A percentile compares a stretch with the other conserved stretches of the same genome.
These are phyloP conservation scores for Allacma fusca DNA, from an alignment of 2,888 invertebrate genomes.

Conservation along the genomic window DNA sequence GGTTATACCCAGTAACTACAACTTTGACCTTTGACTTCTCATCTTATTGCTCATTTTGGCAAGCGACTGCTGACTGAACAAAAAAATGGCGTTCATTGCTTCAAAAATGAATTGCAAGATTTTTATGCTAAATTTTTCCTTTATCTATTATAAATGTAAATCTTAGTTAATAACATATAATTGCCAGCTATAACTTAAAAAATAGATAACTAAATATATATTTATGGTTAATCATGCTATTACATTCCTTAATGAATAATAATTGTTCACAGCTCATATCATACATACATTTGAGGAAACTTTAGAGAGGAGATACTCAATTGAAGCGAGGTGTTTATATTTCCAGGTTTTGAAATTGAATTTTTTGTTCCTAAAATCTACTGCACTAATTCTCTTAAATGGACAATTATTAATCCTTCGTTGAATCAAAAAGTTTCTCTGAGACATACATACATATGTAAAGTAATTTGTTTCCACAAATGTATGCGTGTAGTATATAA, in stretches of 20 bases:
- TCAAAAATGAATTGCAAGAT: constrained; percentile 6
- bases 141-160: not conserved
- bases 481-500: no score
- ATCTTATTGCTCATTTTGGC: constrained; percentile 35
- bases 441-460: no score
- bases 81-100: constrained; percentile 34
- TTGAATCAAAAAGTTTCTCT: no score
- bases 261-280: constrained; percentile 25
- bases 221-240: not conserved
- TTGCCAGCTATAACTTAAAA: not conserved
- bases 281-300: not conserved
- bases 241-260: not conserved
- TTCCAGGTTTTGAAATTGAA: no score
- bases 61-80: constrained; percentile 31
- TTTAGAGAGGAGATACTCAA: not conserved
- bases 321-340: not conserved
- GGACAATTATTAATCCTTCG: no score
- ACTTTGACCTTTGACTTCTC: constrained; percentile 34
- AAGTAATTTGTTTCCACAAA: no score
- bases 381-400: no score
- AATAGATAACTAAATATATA: not conserved
- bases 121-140: not conserved
- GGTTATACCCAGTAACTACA: not conserved
- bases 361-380: no score
- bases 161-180: no score